phyloP scores from a whole-genome alignment of 2,888 invertebrate genomes.

The Mellilla xanthometata region DNA sequence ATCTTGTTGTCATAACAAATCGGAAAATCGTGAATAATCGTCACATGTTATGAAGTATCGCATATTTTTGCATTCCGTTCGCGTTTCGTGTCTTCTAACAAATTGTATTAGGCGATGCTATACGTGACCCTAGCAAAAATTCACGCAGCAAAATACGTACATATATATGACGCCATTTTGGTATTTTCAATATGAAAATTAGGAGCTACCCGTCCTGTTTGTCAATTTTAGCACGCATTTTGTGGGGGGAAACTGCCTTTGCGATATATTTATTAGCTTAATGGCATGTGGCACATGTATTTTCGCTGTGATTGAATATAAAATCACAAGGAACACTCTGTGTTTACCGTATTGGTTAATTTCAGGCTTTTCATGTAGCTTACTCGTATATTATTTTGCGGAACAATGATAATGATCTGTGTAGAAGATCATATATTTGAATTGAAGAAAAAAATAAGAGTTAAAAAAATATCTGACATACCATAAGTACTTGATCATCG shows the following conservation, averaged over 20 bases:
- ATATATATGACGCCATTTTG: conserved; percentile 53
- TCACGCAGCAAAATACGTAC: conserved; percentile 51
- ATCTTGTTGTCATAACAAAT: conserved; percentile 15
- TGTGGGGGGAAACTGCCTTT: conserved; percentile 35
- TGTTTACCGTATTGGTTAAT: too few relatives aligned
- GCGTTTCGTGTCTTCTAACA: conserved; percentile 64
- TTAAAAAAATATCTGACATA: too few relatives aligned
- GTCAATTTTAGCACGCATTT: conserved; percentile 45
- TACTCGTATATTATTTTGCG: too few relatives aligned
- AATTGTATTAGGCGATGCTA: conserved; percentile 76
- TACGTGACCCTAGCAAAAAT: conserved; percentile 69
- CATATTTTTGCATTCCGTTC: conserved; percentile 63
- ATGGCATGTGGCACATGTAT: conserved; percentile 22
- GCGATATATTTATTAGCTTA: conserved; percentile 31
- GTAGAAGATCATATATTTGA: too few relatives aligned
- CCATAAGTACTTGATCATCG: too few relatives aligned
- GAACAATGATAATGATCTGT: too few relatives aligned
- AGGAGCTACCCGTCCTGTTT: conserved; percentile 42
- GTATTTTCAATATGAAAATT: conserved; percentile 61
- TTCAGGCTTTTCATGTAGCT: too few relatives aligned
- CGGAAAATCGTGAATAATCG: conserved; percentile 60
- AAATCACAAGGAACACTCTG: too few relatives aligned
- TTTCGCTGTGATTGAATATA: conserved; percentile 4
- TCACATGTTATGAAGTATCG: conserved; percentile 64
- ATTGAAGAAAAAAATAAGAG: too few relatives aligned